A percentile compares a stretch with the other conserved stretches of the same genome.
Conservation (phyloP, 2,797 vertebrate genomes). For the Artibeus lituratus region DNA sequence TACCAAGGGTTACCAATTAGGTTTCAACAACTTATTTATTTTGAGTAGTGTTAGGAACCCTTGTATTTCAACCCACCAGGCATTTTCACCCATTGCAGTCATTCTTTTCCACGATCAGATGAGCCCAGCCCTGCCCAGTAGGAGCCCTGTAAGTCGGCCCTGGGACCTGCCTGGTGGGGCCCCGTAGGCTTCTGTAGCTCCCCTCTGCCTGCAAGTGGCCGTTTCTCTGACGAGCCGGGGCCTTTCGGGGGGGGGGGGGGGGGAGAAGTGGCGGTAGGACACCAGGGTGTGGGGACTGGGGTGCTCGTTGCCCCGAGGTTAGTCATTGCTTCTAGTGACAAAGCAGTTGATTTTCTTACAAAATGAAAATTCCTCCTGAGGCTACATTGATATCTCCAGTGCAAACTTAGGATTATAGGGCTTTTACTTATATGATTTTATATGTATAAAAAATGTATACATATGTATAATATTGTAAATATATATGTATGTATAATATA, state of each 20-base stretch:
- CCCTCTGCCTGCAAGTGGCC: not conserved
- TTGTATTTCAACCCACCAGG: not conserved
- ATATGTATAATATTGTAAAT: no score
- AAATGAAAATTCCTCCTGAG: not conserved
- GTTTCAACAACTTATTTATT: not conserved
- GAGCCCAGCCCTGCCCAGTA: not conserved
- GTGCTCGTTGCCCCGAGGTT: not conserved
- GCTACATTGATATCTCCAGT: not conserved
- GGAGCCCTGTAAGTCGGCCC: not conserved
- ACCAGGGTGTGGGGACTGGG: not conserved
- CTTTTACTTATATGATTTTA: not conserved
- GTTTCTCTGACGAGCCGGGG: not conserved
- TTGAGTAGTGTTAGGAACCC: not conserved
- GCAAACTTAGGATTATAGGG: not conserved
- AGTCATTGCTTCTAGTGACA: not conserved
- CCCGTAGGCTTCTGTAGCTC: not conserved
- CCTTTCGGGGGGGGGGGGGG: not conserved
- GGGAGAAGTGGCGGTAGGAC: not conserved
- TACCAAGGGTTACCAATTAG: not conserved
- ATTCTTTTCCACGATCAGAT: not conserved
- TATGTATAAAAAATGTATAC: no score
- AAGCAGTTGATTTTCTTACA: not conserved
- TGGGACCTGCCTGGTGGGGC: not conserved
- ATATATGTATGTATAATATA: no score
- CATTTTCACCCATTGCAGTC: not conserved